Percentiles rank a stretch among this genome's conserved stretches.
phyloP scores from a whole-genome alignment of 53 echinoderm and acorn worm genomes.

The Pentamera pediparva region DNA sequence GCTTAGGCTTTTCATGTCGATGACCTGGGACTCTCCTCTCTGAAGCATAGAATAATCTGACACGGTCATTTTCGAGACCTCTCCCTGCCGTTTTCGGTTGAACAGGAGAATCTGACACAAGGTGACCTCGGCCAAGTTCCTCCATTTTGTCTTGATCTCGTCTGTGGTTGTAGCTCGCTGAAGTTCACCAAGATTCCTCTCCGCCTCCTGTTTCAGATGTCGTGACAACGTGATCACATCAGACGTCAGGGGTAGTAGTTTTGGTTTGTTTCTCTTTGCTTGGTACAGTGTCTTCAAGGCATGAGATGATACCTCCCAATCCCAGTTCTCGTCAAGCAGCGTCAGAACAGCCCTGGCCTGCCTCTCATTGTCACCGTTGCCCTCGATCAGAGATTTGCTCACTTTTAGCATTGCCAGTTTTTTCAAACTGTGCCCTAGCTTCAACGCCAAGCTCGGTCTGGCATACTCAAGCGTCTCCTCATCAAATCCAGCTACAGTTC shows the following conservation, averaged over 20 bases:
- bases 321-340: slow-evolving; percentile 50
- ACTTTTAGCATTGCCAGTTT: slow-evolving; percentile 54
- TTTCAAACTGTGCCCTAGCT: slow-evolving; percentile 50
- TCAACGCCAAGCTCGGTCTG: slow-evolving; percentile 52
- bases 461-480: slow-evolving; percentile 38
- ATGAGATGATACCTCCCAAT: slow-evolving; percentile 51
- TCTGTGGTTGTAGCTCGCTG: not conserved
- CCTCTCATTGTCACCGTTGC: slow-evolving; percentile 32
- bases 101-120: slow-evolving; percentile 43
- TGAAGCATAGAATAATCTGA: slow-evolving; percentile 33
- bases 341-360: slow-evolving; percentile 41
- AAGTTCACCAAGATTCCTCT: not conserved
- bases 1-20: slow-evolving; percentile 30
- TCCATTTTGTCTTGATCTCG: slow-evolving; percentile 23
- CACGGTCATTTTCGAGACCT: slow-evolving; percentile 44
- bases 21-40: slow-evolving; percentile 18
- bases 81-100: slow-evolving; percentile 51
- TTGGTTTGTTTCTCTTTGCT: slow-evolving; percentile 53
- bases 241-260: slow-evolving; percentile 44
- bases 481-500: slow-evolving; percentile 53
- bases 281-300: slow-evolving; percentile 54
- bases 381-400: slow-evolving; percentile 42
- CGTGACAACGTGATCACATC: slow-evolving; percentile 49
- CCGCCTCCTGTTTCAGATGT: slow-evolving; percentile 29
- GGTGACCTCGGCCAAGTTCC: slow-evolving; percentile 13